phyloP scores from a whole-genome alignment of 2,888 invertebrate genomes.

The Mesorhabditis sp. region DNA sequence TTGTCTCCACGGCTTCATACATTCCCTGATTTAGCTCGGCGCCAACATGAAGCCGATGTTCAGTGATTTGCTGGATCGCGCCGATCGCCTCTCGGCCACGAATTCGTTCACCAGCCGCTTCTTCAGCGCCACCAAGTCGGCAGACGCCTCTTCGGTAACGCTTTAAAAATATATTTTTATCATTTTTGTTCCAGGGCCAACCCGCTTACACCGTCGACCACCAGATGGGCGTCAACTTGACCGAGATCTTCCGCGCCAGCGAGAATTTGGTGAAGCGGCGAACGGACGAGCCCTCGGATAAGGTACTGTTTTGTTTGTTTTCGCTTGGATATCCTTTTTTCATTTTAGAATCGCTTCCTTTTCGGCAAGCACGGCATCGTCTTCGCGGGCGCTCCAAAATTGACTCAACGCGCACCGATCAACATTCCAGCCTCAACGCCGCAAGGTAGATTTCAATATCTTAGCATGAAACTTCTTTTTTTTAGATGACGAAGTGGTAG shows the following conservation, averaged over 20 bases:
- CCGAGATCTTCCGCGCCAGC: slow-evolving; percentile 41
- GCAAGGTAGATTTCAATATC: neutral
- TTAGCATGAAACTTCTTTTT: neutral
- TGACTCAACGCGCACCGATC: neutral
- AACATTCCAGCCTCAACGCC: neutral
- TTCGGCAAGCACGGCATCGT: slow-evolving; percentile 23
- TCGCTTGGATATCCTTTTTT: neutral
- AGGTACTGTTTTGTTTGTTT: neutral
- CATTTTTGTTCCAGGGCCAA: neutral
- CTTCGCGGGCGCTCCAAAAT: slow-evolving; percentile 16
- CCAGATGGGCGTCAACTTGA: slow-evolving; percentile 20
- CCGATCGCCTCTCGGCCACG: slow-evolving; percentile 20
- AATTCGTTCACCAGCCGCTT: slow-evolving; percentile 2
- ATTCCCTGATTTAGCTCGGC: neutral
- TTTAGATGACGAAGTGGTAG: slow-evolving; percentile 7
- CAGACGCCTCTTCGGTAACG: neutral
- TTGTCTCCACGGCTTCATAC: neutral
- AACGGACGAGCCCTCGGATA: neutral
- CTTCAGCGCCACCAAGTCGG: neutral
- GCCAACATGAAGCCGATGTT: slow-evolving; percentile 21
- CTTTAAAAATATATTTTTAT: neutral
- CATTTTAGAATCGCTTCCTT: slow-evolving; percentile 12
- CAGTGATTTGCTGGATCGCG: slow-evolving; percentile 29
- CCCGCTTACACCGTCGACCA: no score
- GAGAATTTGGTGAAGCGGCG: slow-evolving; percentile 29